Evolutionary conservation across 1,140 invertebrate species (phyloP).

Genomic region (Diabrotica virgifera): DNA sequence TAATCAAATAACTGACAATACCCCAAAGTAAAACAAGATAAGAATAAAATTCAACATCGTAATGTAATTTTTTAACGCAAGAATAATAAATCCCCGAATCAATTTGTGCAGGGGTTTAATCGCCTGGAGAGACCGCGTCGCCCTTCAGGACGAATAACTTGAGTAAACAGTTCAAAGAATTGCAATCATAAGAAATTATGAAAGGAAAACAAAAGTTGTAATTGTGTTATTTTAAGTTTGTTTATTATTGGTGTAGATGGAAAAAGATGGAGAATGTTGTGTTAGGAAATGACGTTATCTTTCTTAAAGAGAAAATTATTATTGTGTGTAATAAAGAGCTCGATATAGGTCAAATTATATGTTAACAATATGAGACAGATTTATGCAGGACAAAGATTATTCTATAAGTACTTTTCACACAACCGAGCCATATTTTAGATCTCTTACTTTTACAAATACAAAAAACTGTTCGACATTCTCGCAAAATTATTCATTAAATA

Average conservation of each 20-base stretch:
- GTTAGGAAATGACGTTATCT: not conserved
- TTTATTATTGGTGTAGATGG: not conserved
- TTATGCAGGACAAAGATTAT: not conserved
- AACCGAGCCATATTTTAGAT: not conserved
- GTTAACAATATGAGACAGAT: not conserved
- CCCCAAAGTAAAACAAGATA: too few species aligned
- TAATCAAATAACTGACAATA: too few species aligned
- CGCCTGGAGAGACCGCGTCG: not conserved
- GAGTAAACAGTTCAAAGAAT: not conserved
- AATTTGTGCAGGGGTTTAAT: not conserved
- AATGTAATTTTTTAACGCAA: too few species aligned
- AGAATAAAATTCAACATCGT: too few species aligned
- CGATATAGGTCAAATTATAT: not conserved
- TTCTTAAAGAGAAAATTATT: not conserved
- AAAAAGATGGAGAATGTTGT: not conserved
- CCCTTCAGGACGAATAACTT: not conserved
- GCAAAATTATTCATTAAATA: too few species aligned
- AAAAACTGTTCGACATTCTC: too few species aligned
- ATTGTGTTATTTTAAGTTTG: slow-evolving; percentile 1
- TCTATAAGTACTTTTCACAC: not conserved
- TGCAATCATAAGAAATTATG: not conserved
- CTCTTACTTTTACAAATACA: not conserved
- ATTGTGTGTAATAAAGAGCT: not conserved
- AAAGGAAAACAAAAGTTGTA: not conserved
- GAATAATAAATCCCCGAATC: not conserved